These are phyloP conservation scores for Perithous albicinctus DNA, from an alignment of 2,888 invertebrate species.

Conservation along the genomic window DNA sequence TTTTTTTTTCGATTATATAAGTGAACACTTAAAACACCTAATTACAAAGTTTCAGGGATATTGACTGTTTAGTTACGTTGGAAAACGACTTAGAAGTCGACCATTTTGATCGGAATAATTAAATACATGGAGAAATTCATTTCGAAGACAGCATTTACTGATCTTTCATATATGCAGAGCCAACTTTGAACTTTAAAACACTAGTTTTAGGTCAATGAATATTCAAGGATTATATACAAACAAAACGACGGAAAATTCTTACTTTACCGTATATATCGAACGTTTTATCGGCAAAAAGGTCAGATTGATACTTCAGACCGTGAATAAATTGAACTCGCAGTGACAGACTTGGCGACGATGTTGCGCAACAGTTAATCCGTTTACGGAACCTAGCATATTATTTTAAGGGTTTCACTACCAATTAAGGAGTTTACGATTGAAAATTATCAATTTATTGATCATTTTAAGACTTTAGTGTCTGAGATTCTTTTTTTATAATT, in stretches of 20 bases:
- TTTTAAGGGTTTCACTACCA: not conserved
- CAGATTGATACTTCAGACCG: too few relatives aligned
- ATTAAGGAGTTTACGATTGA: not conserved
- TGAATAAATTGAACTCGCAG: not conserved
- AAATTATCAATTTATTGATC: too few relatives aligned
- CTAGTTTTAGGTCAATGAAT: not conserved
- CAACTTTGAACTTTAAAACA: not conserved
- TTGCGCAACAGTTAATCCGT: too few relatives aligned
- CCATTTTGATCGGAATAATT: not conserved
- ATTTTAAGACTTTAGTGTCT: not conserved
- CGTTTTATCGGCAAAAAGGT: not conserved
- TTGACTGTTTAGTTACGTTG: not conserved
- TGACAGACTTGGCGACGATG: too few relatives aligned
- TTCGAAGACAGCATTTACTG: not conserved
- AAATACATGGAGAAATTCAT: not conserved
- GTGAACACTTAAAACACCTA: not conserved
- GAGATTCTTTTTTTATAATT: not conserved
- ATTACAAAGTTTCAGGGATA: not conserved
- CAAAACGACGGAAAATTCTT: too few relatives aligned
- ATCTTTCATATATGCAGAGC: not conserved
- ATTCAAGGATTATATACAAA: not conserved
- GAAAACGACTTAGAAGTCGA: not conserved
- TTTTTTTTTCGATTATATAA: not conserved
- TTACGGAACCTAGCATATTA: not conserved
- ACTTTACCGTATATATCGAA: not conserved